phyloP scores from a whole-genome alignment of 2,113 vertebrate genomes.

The Thymallus thymallus region DNA sequence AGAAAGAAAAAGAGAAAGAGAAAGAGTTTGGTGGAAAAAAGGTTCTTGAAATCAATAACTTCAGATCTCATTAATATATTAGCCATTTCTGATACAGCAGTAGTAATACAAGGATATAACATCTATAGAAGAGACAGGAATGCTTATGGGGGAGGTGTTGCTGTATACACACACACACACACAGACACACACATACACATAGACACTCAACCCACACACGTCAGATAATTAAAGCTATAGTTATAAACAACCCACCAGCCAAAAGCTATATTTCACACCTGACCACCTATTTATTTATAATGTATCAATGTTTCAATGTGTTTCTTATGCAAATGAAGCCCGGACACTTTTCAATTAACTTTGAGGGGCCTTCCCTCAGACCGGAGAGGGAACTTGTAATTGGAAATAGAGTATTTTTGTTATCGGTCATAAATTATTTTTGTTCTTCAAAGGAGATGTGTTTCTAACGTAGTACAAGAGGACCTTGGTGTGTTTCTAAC shows the following conservation, averaged over 20 bases:
- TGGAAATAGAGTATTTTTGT: constrained; percentile 68
- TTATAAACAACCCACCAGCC: constrained; percentile 76
- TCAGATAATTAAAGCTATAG: constrained; percentile 77
- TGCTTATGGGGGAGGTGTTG: too few relatives aligned
- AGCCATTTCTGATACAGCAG: too few relatives aligned
- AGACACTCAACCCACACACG: constrained; percentile 41
- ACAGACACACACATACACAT: background rate
- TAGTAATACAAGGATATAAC: too few relatives aligned
- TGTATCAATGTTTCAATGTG: constrained; percentile 75
- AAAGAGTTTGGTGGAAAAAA: too few relatives aligned
- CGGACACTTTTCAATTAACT: constrained; percentile 76
- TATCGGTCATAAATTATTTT: constrained; percentile 66
- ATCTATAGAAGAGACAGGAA: too few relatives aligned
- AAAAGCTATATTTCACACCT: constrained; percentile 76
- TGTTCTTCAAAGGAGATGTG: constrained; percentile 56
- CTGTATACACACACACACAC: background rate
- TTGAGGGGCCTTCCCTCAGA: constrained; percentile 61
- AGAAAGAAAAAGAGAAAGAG: too few relatives aligned
- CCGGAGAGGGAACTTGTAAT: constrained; percentile 58
- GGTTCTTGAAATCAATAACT: too few relatives aligned
- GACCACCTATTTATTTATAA: constrained; percentile 74
- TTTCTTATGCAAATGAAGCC: constrained; percentile 76
- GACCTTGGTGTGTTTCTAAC: too few relatives aligned
- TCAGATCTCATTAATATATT: too few relatives aligned
- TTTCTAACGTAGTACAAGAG: too few relatives aligned